Conservation (phyloP, 2,797 vertebrate genomes). For the Myotis myotis region DNA sequence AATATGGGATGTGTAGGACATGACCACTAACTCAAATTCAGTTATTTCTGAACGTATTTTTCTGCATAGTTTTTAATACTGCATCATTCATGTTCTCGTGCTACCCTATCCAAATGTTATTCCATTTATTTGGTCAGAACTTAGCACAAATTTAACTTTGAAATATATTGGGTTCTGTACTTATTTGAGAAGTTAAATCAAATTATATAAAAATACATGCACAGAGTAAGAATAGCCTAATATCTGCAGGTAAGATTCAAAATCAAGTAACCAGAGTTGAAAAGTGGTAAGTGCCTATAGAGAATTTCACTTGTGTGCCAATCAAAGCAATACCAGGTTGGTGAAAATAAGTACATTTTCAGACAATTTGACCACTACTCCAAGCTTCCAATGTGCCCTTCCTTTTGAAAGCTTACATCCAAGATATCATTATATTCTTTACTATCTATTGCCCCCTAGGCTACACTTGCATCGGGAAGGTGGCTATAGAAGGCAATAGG, state of each 20-base stretch:
- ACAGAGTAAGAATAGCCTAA: background rate
- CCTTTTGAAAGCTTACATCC: fast-evolving
- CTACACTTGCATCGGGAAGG: background rate
- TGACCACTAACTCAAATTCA: background rate
- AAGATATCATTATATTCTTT: background rate
- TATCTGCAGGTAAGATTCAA: background rate
- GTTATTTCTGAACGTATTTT: background rate
- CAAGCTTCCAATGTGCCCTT: background rate
- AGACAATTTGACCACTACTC: background rate
- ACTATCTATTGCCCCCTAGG: fast-evolving
- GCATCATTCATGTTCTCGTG: background rate
- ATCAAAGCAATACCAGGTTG: background rate
- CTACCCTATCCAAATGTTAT: background rate
- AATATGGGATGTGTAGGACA: background rate
- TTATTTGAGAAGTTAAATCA: background rate
- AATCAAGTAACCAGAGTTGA: background rate
- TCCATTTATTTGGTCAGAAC: background rate
- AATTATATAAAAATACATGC: background rate
- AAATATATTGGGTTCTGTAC: background rate
- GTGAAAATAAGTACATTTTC: background rate
- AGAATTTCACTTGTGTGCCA: background rate
- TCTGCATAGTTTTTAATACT: background rate
- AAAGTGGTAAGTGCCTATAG: background rate
- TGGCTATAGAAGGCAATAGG: fast-evolving
- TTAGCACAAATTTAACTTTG: background rate